Evolutionary conservation across 2,888 invertebrate genomes (phyloP).

Genomic region (Eristalinus aeneus): DNA sequence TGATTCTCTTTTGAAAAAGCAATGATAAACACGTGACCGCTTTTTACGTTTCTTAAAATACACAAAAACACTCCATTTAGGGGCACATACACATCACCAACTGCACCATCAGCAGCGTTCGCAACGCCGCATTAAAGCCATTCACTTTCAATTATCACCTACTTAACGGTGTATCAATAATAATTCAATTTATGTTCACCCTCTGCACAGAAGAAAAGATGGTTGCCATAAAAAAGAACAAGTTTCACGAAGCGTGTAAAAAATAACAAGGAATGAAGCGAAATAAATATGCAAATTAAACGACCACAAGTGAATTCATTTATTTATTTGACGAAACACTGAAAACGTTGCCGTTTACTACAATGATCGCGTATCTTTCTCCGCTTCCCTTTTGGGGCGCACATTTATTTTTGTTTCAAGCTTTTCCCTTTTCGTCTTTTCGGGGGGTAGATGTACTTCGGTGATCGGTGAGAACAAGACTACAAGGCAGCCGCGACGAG

Average conservation of each 20-base stretch:
- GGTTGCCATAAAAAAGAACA: conserved; percentile 16
- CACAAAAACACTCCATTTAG: conserved; percentile 55
- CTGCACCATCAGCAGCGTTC: not conserved
- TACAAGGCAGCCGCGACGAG: conserved; percentile 41
- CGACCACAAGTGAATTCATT: conserved; percentile 20
- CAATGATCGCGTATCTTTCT: conserved; percentile 50
- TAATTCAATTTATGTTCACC: conserved; percentile 37
- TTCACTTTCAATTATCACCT: conserved; percentile 60
- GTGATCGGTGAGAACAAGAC: conserved; percentile 62
- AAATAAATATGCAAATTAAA: not conserved
- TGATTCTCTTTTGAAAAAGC: conserved; percentile 8
- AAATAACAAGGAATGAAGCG: not conserved
- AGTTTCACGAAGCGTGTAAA: conserved; percentile 33
- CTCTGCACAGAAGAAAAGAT: conserved; percentile 3
- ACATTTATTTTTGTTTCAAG: conserved; percentile 33
- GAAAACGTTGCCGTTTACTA: conserved; percentile 60
- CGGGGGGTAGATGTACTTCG: conserved; percentile 30
- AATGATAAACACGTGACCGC: not conserved
- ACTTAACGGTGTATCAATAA: conserved; percentile 22
- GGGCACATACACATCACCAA: conserved; percentile 18
- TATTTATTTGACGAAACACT: conserved; percentile 50
- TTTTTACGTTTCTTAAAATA: conserved; percentile 28
- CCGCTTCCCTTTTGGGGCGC: not conserved
- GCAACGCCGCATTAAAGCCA: conserved; percentile 46
- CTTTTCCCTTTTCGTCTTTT: not conserved